Evolutionary conservation across 2,113 vertebrate genomes (phyloP).

Genomic region (Rhombomys opimus): DNA sequence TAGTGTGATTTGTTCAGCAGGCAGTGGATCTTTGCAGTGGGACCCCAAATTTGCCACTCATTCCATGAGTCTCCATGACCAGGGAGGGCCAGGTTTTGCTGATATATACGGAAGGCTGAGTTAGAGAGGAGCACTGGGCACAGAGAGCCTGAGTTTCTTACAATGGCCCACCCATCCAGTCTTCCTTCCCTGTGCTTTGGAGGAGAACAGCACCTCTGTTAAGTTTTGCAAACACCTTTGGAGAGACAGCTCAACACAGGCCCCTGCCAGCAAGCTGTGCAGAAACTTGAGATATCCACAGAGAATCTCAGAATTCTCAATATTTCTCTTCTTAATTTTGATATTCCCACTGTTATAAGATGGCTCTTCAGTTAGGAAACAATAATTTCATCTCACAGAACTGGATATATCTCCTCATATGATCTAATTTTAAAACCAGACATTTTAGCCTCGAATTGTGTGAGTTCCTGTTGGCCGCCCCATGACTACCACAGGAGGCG

Average conservation of each 20-base stretch:
- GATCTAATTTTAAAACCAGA: neutral
- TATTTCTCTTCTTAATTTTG: constrained; percentile 49
- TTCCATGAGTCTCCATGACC: neutral
- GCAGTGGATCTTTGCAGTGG: neutral
- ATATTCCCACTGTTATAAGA: neutral
- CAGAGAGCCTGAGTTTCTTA: neutral
- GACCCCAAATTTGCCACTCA: neutral
- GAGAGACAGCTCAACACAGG: neutral
- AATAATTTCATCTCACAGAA: neutral
- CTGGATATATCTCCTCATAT: neutral
- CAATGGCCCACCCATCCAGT: neutral
- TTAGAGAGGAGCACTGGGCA: neutral
- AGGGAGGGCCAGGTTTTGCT: neutral
- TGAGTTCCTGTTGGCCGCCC: neutral
- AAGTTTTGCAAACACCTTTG: neutral
- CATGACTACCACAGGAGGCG: neutral
- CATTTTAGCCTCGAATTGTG: neutral
- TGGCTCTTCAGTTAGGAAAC: neutral
- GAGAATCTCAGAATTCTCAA: neutral
- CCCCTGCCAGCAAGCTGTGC: neutral
- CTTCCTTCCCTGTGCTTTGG: neutral
- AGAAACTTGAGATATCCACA: neutral
- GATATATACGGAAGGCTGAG: accelerated
- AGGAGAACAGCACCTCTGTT: neutral
- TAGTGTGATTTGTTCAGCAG: neutral